Evolutionary conservation across 2,113 vertebrate species (phyloP).

Genomic region (Rhineura floridana): DNA sequence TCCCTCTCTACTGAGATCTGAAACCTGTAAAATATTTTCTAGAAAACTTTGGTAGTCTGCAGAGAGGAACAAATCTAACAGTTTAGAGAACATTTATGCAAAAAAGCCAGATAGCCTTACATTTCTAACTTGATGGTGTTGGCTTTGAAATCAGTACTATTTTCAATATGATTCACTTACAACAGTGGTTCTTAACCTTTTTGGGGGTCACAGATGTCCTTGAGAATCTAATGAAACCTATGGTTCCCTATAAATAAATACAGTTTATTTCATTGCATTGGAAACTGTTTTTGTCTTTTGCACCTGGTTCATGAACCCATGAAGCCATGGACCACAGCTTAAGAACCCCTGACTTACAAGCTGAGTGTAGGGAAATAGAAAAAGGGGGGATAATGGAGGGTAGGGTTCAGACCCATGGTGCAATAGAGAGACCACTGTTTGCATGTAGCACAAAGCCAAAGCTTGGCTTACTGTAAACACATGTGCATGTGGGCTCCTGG

Average conservation of each 20-base stretch:
- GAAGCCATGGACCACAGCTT: too few relatives aligned
- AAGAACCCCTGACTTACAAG: too few relatives aligned
- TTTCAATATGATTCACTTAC: background rate
- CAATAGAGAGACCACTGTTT: too few relatives aligned
- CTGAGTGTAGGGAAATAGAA: background rate
- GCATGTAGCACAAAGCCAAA: too few relatives aligned
- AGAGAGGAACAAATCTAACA: background rate
- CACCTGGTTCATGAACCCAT: background rate
- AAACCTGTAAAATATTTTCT: background rate
- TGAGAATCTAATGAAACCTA: too few relatives aligned
- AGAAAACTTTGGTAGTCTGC: background rate
- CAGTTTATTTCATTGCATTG: too few relatives aligned
- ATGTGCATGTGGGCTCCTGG: too few relatives aligned
- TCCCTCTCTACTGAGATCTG: background rate
- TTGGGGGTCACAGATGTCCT: too few relatives aligned
- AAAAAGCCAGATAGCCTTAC: background rate
- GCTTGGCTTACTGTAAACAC: too few relatives aligned
- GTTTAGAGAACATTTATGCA: background rate
- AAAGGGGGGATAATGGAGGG: background rate
- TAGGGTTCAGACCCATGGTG: too few relatives aligned
- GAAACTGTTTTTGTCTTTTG: background rate
- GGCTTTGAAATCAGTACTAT: background rate
- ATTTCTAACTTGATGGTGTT: background rate
- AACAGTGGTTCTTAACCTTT: too few relatives aligned
- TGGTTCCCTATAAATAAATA: too few relatives aligned